phyloP scores from a whole-genome alignment of 53 echinoderm and acorn worm genomes.

The Apostichopus leukothele region DNA sequence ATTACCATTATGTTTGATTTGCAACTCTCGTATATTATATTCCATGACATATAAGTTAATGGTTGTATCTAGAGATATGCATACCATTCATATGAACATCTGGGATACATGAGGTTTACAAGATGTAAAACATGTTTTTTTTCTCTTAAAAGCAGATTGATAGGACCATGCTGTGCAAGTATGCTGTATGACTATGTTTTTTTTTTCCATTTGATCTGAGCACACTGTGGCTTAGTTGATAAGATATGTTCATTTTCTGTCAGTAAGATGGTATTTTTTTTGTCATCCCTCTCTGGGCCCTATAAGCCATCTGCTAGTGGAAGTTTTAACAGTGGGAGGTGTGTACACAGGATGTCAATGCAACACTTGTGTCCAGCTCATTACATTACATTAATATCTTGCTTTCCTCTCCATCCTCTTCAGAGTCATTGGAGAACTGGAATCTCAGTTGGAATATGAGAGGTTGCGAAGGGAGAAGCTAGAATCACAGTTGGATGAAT shows the following conservation, averaged over 20 bases:
- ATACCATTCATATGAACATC: too few species aligned
- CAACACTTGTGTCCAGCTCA: background rate
- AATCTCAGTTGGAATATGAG: slow-evolving; percentile 97
- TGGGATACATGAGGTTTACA: too few species aligned
- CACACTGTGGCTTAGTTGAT: too few species aligned
- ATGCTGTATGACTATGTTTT: background rate
- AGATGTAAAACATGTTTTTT: background rate
- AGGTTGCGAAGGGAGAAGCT: slow-evolving; percentile 93
- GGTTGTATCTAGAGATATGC: too few species aligned
- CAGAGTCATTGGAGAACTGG: slow-evolving; percentile 83
- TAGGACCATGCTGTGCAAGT: background rate
- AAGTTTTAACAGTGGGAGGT: background rate
- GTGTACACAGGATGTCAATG: background rate
- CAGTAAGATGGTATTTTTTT: background rate
- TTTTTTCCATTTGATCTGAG: too few species aligned
- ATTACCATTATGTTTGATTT: too few species aligned
- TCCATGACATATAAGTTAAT: too few species aligned
- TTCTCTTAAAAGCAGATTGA: background rate
- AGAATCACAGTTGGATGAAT: slow-evolving; percentile 91
- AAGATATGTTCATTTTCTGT: too few species aligned
- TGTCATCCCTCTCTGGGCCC: slow-evolving; percentile 4
- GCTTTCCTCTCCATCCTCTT: background rate
- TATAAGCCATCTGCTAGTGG: background rate
- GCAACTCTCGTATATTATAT: too few species aligned
- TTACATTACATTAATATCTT: background rate